These are phyloP conservation scores for Lepidothrix coronata DNA, from an alignment of 2,113 vertebrate species.

Conservation along the genomic window DNA sequence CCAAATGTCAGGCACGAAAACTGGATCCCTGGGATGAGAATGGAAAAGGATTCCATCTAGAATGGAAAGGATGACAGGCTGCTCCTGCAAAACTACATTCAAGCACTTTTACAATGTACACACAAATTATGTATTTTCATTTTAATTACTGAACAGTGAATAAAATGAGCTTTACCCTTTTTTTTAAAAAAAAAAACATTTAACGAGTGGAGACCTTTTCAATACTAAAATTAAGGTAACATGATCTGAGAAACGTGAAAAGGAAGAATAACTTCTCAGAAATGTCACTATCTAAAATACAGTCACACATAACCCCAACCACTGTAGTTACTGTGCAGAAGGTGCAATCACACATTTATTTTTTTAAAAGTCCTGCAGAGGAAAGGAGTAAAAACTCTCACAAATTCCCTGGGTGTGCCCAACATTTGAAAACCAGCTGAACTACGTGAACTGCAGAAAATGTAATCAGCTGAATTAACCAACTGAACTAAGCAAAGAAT, in stretches of 20 bases:
- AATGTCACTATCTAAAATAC: not conserved
- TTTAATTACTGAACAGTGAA: not conserved
- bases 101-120: not conserved
- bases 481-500: not conserved
- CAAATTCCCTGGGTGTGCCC: not conserved
- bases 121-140: not conserved
- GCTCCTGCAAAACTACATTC: not conserved
- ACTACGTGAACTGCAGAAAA: not conserved
- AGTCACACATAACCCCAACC: rapidly evolving
- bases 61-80: not conserved
- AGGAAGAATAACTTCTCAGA: not conserved
- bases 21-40: not conserved
- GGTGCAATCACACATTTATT: not conserved
- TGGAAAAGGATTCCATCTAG: not conserved
- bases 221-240: not conserved
- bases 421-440: not conserved
- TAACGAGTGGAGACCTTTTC: not conserved
- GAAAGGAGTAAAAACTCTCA: not conserved
- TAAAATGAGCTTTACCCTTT: not conserved
- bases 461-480: not conserved
- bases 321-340: not conserved
- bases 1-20: not conserved
- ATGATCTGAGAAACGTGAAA: not conserved
- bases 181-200: too few relatives aligned
- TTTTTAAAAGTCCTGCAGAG: not conserved